Base-by-base conservation (phyloP, 2,888 invertebrate species). In the Tenthredo scrophulariae region DNA sequence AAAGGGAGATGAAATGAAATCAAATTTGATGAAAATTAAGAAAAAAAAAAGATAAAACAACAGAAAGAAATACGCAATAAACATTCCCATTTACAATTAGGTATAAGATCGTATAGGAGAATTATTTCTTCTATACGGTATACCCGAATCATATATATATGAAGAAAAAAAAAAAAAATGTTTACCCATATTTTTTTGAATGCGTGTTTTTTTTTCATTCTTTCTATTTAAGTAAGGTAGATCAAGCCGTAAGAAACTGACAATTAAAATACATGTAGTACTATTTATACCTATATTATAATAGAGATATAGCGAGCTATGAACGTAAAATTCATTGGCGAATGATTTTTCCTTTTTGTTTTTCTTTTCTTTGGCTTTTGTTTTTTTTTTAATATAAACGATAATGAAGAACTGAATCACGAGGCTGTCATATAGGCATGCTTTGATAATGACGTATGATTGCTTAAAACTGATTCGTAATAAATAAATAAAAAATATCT, bases 1-100 rank as follows among this genome's bases (percentile, higher is more conserved):
- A 94, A 94, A 93, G 92, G 94, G 93, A 94, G 94, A 95, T 95
- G 94, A 95, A 95, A 91, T 88, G 89, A 94, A 94, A 92, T 94
- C 92, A 93, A 92, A 92, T 90, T 91, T 91, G 90, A 89, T 88
- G 88, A 86, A 89, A 84, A 85, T 87, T 88, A 89, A 88, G 87
- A 85, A 85, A 85, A 88, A 85, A 85, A 88, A 82, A 80, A 70
- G 70, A 26, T 84, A 82, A 80, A 85, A 86, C 84, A 85, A 67
- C 72, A 79, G 84, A 90, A 90, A 92, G 92, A 91, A 92, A 91
- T 91, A 91, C 90, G 90, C 89, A 86, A 88, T 88, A 90, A 92
- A 92, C 91, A 92, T 91, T 50, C 18, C 22, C 54, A 54, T 9
- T 18, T 18, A 33, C 77, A 54, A 6, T 18, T 7, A 33, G 10